Evolutionary conservation across 2,888 invertebrate species (phyloP), one percentile per base, ranked within the genome.

Genomic region (Toxonevra muliebris): DNA sequence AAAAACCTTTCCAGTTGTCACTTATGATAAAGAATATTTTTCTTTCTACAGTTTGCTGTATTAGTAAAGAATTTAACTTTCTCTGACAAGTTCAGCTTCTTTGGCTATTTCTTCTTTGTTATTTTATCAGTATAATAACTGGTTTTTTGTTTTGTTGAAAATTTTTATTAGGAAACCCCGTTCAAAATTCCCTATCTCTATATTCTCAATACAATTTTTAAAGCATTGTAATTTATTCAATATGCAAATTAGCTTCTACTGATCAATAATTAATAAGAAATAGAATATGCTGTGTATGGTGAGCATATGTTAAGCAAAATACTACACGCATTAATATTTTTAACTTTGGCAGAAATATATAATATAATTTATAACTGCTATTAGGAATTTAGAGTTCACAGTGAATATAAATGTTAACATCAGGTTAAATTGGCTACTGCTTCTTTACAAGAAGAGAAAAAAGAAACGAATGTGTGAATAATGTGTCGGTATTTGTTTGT

Each of bases 161-260:
- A 17, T 55, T 61, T 48, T 12, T 63, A 54, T 68, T 64, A 68
- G 68, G 68, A 68, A 68, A 68, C 65, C 64, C 62, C 48, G n/a
- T 40, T 59, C 60, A 43, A 57, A 65, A 61, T 58, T 65, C 48
- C 53, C 52, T 45, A 65, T 61, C 55, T 57, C 61, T 61, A 65
- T 50, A 68, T 68, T 43, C 40, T 57, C 60, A 64, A 64, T 48
- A 40, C 19, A 13, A 41, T 13, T 11, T 54, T 40, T 54, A 45
- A 59, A 63, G 54, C 48, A 63, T 58, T 62, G 73, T 77, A 76
- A 80, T 78, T 75, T 71, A 65, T 66, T 66, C 72, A 73, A 68
- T 69, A 74, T 71, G 66, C 69, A 75, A 70, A 72, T 72, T 59
- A 53, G 5, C 52, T 55, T 57, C 54, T 67, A 58, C 62, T 66